These are phyloP conservation scores for Bagarius yarrelli DNA, from an alignment of 2,113 vertebrate species.

Conservation along the genomic window DNA sequence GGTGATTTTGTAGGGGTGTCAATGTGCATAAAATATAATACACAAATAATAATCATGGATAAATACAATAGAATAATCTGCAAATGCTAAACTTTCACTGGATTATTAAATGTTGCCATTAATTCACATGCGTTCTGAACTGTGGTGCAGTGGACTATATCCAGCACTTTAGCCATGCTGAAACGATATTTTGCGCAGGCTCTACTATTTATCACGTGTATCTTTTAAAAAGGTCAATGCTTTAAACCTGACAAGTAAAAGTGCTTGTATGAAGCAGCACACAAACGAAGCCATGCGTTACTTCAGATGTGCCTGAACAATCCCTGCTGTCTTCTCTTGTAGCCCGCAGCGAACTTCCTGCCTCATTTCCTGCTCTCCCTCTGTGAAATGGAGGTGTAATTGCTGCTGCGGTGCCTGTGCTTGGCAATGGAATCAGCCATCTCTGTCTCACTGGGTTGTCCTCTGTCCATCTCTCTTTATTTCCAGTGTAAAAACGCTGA, in stretches of 20 bases:
- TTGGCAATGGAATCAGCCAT: constrained; percentile 29
- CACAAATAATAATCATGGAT: too few relatives aligned
- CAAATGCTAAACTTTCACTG: too few relatives aligned
- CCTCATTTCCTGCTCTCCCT: constrained; percentile 54
- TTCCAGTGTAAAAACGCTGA: background rate
- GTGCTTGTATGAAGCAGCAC: constrained; percentile 20
- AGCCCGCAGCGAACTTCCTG: constrained; percentile 53
- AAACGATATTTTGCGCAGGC: too few relatives aligned
- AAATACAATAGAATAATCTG: too few relatives aligned
- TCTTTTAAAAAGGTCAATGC: background rate
- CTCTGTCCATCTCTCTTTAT: background rate
- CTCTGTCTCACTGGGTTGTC: constrained; percentile 22
- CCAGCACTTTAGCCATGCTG: too few relatives aligned
- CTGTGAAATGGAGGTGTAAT: constrained; percentile 54
- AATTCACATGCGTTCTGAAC: too few relatives aligned
- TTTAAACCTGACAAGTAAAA: background rate
- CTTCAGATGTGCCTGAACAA: constrained; percentile 27
- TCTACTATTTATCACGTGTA: background rate
- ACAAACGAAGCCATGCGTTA: constrained; percentile 17
- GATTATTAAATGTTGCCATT: too few relatives aligned
- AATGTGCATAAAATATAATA: too few relatives aligned
- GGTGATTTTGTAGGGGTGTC: too few relatives aligned
- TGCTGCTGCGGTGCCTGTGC: constrained; percentile 36
- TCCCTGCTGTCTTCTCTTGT: constrained; percentile 47
- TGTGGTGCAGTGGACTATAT: too few relatives aligned